Evolutionary conservation across 2,113 vertebrate genomes (phyloP).

Genomic region (Philantomba maxwellii): DNA sequence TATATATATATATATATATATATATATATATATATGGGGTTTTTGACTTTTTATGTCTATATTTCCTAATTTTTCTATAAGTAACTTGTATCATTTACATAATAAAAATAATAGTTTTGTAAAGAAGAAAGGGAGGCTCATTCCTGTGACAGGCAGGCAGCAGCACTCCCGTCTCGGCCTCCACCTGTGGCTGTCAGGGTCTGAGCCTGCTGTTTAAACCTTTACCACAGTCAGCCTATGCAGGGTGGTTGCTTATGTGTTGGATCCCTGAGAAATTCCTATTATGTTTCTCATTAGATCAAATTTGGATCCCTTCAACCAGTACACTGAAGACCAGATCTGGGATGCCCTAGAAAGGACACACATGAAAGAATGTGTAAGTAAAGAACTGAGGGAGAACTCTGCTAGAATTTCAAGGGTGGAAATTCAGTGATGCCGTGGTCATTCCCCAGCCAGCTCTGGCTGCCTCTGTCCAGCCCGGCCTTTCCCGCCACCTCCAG

Average conservation of each 20-base stretch:
- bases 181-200: background rate
- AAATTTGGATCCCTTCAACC: slow-evolving; percentile 91
- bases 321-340: slow-evolving; percentile 88
- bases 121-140: background rate
- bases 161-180: background rate
- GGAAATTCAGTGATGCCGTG: rapidly evolving
- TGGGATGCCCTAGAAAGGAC: slow-evolving; percentile 93
- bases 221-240: background rate
- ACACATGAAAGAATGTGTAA: slow-evolving; percentile 97
- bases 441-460: background rate
- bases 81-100: background rate
- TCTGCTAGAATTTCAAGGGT: background rate
- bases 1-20: background rate
- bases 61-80: background rate
- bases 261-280: slow-evolving; percentile 25
- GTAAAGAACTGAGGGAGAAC: slow-evolving; percentile 54
- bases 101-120: background rate
- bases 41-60: background rate
- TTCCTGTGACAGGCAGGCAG: no score
- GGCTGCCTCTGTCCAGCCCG: background rate
- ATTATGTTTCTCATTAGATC: slow-evolving; percentile 77
- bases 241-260: background rate
- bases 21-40: background rate
- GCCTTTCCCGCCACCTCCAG: background rate
- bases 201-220: background rate